phyloP scores from a whole-genome alignment of 1,140 invertebrate species.

The Drosophila athabasca region DNA sequence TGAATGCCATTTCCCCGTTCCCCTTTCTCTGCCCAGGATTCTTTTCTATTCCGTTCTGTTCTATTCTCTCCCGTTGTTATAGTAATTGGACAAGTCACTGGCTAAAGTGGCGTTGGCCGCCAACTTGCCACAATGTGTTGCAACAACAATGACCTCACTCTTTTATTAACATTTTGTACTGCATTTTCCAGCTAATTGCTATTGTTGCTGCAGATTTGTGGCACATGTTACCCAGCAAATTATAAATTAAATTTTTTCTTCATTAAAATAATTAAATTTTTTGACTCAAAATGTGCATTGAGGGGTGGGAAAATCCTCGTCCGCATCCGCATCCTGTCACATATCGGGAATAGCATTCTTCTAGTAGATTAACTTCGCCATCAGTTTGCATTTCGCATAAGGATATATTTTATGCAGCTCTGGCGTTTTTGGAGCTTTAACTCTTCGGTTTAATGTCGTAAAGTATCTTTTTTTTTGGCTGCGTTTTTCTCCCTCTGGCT shows the following conservation, averaged over 20 bases:
- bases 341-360: not conserved
- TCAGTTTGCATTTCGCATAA: conserved; percentile 32
- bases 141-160: conserved; percentile 45
- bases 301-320: no score
- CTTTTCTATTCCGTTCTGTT: not conserved
- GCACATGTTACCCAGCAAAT: conserved; percentile 37
- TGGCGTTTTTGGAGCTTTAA: conserved; percentile 22
- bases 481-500: not conserved
- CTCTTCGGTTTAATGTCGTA: conserved; percentile 46
- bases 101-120: conserved; percentile 68
- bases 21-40: not conserved
- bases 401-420: conserved; percentile 12
- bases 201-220: conserved; percentile 47
- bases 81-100: conserved; percentile 79
- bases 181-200: conserved; percentile 51
- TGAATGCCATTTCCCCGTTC: conserved; percentile 53
- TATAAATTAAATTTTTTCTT: conserved; percentile 59
- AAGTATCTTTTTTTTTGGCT: conserved; percentile 52
- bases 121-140: conserved; percentile 27
- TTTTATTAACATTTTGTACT: conserved; percentile 64
- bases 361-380: conserved; percentile 33
- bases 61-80: conserved; percentile 56
- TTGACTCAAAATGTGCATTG: conserved; percentile 7
- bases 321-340: no score
- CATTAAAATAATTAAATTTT: conserved; percentile 61